Conservation (phyloP, 1,140 invertebrate species). For the Lepidurus packardi region DNA sequence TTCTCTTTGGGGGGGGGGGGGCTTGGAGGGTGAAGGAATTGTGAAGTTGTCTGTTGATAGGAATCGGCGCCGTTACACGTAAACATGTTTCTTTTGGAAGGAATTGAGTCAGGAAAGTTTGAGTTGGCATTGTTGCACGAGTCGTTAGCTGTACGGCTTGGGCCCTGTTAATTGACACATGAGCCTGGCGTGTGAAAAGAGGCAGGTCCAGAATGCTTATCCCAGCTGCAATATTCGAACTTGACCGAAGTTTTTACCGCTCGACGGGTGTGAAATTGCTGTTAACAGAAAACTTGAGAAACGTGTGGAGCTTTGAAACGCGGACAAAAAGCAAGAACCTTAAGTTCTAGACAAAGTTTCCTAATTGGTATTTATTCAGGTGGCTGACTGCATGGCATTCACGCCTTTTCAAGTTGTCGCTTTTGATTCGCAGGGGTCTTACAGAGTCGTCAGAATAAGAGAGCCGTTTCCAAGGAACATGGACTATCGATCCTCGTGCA, state of each 20-base stretch:
- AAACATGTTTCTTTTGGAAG: too few species aligned
- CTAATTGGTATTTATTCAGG: slow-evolving; percentile 18
- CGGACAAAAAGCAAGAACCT: too few species aligned
- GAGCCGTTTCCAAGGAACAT: background rate
- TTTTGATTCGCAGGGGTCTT: background rate
- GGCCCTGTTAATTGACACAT: slow-evolving; percentile 5
- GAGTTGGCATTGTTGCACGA: background rate
- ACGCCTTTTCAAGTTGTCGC: background rate
- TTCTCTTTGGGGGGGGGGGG: too few species aligned
- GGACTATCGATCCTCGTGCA: background rate
- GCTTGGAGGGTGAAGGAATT: too few species aligned
- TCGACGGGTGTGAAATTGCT: background rate
- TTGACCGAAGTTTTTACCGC: too few species aligned
- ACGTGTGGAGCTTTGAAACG: too few species aligned
- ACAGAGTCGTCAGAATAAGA: background rate
- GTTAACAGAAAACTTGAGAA: background rate
- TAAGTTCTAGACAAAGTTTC: background rate
- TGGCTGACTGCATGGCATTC: background rate
- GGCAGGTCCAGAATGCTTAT: background rate
- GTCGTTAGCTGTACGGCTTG: background rate
- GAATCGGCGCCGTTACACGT: too few species aligned
- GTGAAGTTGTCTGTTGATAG: too few species aligned
- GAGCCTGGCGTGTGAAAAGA: slow-evolving; percentile 20
- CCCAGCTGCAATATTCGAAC: background rate
- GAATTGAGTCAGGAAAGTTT: too few species aligned